phyloP scores from a whole-genome alignment of 2,888 invertebrate species.

The Malachius bipustulatus region DNA sequence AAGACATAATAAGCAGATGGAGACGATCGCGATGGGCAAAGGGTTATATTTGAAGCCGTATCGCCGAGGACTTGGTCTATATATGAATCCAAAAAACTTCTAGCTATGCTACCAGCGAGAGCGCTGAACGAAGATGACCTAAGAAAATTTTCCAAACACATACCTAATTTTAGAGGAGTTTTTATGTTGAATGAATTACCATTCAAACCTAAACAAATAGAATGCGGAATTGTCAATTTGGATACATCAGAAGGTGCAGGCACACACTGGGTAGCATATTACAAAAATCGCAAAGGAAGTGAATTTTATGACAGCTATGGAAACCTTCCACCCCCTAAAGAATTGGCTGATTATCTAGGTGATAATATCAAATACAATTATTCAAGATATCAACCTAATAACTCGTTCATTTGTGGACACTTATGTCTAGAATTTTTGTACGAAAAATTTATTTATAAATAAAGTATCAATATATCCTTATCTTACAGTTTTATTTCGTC shows the following conservation, averaged over 20 bases:
- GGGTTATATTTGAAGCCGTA: conserved; percentile 27
- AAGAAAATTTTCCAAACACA: conserved; percentile 20
- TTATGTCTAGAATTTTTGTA: conserved; percentile 14
- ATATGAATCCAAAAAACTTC: conserved; percentile 18
- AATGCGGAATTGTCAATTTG: conserved; percentile 24
- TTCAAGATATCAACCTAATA: conserved; percentile 6
- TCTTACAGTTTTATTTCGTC: conserved; percentile 12
- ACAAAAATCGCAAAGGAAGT: conserved; percentile 8
- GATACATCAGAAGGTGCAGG: conserved; percentile 17
- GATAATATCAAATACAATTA: conserved; percentile 11
- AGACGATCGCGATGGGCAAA: conserved; percentile 28
- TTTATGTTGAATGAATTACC: conserved; percentile 32
- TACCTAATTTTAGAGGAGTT: conserved; percentile 28
- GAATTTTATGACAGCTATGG: conserved; percentile 14
- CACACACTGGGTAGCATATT: conserved; percentile 15
- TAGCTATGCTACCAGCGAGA: conserved; percentile 20
- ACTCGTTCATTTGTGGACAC: conserved; percentile 12
- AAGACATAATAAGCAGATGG: conserved; percentile 31
- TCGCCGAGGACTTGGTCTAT: conserved; percentile 17
- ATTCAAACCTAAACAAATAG: conserved; percentile 16
- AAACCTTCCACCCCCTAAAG: conserved; percentile 11
- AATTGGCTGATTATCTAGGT: conserved; percentile 11
- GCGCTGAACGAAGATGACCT: conserved; percentile 26
- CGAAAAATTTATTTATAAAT: conserved; percentile 11
- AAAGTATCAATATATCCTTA: neutral